phyloP scores from a whole-genome alignment of 2,797 vertebrate genomes.

The Eutrigla gurnardus region DNA sequence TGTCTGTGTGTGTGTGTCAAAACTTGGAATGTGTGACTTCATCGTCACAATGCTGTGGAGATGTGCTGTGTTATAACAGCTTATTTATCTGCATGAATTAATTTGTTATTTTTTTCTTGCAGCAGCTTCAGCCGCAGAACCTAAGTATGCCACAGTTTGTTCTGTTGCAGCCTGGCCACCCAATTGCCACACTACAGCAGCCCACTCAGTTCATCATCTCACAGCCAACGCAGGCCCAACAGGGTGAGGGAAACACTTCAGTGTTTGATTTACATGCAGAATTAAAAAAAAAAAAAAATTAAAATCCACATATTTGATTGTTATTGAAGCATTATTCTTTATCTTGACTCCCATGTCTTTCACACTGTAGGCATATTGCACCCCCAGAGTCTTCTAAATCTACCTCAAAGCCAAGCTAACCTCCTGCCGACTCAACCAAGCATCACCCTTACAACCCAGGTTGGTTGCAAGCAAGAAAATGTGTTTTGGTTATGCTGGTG shows the following conservation, averaged over 20 bases:
- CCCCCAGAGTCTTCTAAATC: conserved; percentile 97
- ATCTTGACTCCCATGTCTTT: conserved; percentile 14
- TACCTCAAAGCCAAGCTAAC: conserved; percentile 99
- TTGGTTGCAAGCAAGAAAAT: conserved; percentile 70
- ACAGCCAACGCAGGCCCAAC: conserved; percentile 94
- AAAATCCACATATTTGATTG: not conserved
- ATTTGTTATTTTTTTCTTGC: conserved; percentile 69
- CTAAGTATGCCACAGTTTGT: conserved; percentile 98
- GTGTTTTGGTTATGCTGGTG: not conserved
- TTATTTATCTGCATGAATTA: not conserved
- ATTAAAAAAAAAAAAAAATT: not conserved
- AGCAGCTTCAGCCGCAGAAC: conserved; percentile 97
- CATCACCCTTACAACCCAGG: conserved; percentile 98
- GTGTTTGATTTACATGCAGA: conserved; percentile 7
- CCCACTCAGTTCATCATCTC: conserved; percentile 99
- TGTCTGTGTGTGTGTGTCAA: too few species aligned
- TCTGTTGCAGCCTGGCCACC: conserved; percentile 93
- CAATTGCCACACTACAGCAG: conserved; percentile 91
- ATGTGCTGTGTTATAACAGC: not conserved
- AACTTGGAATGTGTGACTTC: too few species aligned
- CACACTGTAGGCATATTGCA: conserved; percentile 91
- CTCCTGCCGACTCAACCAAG: conserved; percentile 98
- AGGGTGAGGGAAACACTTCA: conserved; percentile 84
- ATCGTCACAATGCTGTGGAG: not conserved
- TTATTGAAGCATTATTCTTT: not conserved